A percentile compares a stretch with the other conserved stretches of the same genome.
Conservation (phyloP, 2,888 invertebrate species). For the Tipula unca region DNA sequence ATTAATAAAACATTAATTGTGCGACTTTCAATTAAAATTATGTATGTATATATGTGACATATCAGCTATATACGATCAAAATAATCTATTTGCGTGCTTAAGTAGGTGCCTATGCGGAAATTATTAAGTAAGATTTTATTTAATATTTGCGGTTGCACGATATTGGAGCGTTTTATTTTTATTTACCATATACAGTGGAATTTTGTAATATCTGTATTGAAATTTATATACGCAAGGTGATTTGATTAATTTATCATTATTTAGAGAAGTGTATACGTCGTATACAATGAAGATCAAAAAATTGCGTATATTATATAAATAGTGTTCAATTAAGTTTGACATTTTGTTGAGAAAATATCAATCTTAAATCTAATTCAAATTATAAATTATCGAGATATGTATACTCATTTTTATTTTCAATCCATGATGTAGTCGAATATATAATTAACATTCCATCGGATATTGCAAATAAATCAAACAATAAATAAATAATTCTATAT, state of each 20-base stretch:
- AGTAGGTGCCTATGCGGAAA: neutral
- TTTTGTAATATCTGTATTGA: neutral
- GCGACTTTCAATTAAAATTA: neutral
- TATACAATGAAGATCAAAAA: neutral
- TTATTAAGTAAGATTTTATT: neutral
- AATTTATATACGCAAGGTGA: neutral
- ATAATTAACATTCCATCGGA: neutral
- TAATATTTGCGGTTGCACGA: neutral
- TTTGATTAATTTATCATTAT: neutral
- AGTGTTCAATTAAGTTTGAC: neutral
- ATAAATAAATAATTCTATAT: neutral
- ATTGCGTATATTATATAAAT: neutral
- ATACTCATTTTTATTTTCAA: too few relatives aligned
- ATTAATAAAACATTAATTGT: neutral
- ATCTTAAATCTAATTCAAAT: neutral
- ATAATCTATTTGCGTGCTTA: neutral
- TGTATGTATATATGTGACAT: neutral
- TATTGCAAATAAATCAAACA: neutral
- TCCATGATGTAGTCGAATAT: neutral
- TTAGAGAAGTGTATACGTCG: neutral
- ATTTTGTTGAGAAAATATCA: neutral
- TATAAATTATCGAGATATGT: neutral
- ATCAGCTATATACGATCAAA: neutral
- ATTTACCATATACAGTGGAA: too few relatives aligned
- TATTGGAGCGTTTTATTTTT: neutral